Evolutionary conservation across 2,888 invertebrate species (phyloP).

Genomic region (Chironomus tentans): DNA sequence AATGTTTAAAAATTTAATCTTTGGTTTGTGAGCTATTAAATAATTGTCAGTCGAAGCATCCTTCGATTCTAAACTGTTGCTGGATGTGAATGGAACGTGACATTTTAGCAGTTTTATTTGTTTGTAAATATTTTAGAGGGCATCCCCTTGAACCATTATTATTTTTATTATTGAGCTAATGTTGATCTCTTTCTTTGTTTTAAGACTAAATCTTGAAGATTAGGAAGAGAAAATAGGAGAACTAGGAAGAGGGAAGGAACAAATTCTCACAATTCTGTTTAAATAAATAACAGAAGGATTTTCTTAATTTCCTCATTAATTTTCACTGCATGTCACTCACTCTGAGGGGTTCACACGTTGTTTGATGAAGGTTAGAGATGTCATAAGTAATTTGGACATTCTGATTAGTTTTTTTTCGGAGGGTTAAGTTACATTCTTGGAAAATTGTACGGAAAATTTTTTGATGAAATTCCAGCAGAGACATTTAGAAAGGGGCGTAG

Average conservation of each 20-base stretch:
- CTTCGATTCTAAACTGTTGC: background rate
- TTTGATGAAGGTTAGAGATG: no score
- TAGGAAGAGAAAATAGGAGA: background rate
- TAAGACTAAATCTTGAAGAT: background rate
- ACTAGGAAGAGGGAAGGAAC: background rate
- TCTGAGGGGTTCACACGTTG: no score
- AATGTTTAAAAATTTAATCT: background rate
- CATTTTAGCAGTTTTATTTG: constrained; percentile 13
- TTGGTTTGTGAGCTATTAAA: background rate
- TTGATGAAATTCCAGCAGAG: no score
- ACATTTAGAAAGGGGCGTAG: no score
- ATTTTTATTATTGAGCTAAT: no score
- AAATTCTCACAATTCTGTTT: background rate
- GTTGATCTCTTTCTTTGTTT: background rate
- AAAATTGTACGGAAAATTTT: no score
- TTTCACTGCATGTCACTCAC: no score
- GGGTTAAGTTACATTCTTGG: no score
- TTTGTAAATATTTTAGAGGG: background rate
- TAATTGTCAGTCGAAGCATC: background rate
- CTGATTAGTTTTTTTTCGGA: no score
- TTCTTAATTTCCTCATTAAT: no score
- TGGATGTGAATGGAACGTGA: constrained; percentile 3
- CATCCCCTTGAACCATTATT: background rate
- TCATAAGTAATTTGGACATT: no score
- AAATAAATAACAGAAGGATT: background rate